A percentile compares a stretch with the other conserved stretches of the same genome.
Evolutionary conservation across 2,797 vertebrate genomes (phyloP).

Genomic region (Sarcophilus harrisii): DNA sequence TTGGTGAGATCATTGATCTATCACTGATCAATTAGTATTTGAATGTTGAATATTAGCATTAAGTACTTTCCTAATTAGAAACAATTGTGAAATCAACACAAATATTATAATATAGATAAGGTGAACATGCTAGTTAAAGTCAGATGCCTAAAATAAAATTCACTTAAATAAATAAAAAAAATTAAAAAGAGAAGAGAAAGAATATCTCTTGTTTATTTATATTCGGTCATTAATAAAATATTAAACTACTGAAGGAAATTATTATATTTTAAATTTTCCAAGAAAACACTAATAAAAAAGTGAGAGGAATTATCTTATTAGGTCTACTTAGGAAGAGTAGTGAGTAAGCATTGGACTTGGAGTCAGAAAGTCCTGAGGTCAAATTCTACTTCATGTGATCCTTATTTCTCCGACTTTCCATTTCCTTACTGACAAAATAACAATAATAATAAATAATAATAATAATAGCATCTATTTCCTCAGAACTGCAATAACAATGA

Average conservation of each 20-base stretch:
- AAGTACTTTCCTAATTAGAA: slow-evolving; percentile 28
- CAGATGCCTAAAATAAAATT: not conserved
- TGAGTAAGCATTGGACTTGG: not conserved
- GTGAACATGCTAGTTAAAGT: not conserved
- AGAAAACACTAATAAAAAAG: not conserved
- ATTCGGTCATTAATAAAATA: not conserved
- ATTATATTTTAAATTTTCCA: not conserved
- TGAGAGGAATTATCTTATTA: not conserved
- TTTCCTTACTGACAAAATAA: not conserved
- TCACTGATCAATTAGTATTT: not conserved
- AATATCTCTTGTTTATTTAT: not conserved
- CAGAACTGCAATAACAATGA: not conserved
- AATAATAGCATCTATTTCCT: not conserved
- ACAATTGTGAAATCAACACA: slow-evolving; percentile 35
- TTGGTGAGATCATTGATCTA: not conserved
- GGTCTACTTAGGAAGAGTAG: not conserved
- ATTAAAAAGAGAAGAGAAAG: not conserved
- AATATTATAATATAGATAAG: not conserved
- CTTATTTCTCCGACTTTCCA: not conserved
- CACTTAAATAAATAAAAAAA: not conserved
- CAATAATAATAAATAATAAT: not conserved
- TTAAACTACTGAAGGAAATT: not conserved
- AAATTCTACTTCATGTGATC: not conserved
- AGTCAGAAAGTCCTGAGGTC: not conserved
- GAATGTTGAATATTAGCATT: not conserved